Percentiles rank a stretch among this genome's conserved stretches.
Conservation (phyloP, 2,797 vertebrate genomes). For the Kryptolebias ocellatus region DNA sequence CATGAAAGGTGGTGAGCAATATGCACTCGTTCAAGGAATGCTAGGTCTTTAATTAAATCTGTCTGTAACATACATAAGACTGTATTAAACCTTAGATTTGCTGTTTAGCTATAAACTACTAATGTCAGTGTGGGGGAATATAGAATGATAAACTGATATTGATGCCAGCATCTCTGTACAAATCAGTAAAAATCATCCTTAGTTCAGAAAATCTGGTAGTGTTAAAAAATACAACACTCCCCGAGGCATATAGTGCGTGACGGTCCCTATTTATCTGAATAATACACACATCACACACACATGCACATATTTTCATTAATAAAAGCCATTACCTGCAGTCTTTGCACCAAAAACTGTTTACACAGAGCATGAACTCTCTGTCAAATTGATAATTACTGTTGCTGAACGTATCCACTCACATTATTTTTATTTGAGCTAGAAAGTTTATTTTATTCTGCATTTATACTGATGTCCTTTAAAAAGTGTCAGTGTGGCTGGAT, state of each 20-base stretch:
- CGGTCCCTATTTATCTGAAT: conserved; percentile 41
- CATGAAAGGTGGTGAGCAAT: too few species aligned
- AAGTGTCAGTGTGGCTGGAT: conserved; percentile 29
- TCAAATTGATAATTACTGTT: conserved; percentile 44
- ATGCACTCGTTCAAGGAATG: too few species aligned
- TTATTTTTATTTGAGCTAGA: conserved; percentile 20
- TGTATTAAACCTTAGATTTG: too few species aligned
- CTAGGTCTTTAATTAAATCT: too few species aligned
- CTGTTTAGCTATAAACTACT: too few species aligned
- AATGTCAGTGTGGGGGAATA: background rate
- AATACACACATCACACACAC: conserved; percentile 53
- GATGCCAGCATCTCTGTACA: conserved; percentile 29
- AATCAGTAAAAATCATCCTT: conserved; percentile 47
- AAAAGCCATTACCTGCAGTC: conserved; percentile 6
- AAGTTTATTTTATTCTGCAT: conserved; percentile 29
- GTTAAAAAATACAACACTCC: conserved; percentile 20
- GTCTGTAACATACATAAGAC: too few species aligned
- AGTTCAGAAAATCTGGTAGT: conserved; percentile 30
- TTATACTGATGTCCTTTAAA: conserved; percentile 47
- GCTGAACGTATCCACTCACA: conserved; percentile 12
- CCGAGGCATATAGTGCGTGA: conserved; percentile 7
- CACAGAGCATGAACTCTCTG: conserved; percentile 18
- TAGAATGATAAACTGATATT: conserved; percentile 1
- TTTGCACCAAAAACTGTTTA: conserved; percentile 30
- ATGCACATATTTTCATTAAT: conserved; percentile 10